Evolutionary conservation across 2,113 vertebrate genomes (phyloP), one percentile per base, ranked within the genome.

Genomic region (Crotophaga sulcirostris): DNA sequence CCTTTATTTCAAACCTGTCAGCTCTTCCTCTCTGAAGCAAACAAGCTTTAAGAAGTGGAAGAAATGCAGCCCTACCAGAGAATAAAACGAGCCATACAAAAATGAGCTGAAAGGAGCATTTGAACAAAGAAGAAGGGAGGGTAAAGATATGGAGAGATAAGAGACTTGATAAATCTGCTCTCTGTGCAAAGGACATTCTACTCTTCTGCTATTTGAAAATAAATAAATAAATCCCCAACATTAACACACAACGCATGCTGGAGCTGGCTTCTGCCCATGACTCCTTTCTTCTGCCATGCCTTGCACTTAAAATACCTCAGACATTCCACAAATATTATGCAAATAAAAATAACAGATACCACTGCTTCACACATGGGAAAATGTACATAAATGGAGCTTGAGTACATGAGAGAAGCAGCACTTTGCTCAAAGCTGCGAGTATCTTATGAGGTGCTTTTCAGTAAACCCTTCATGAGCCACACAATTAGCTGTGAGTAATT

Each of bases 401-500:
- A 79, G 33, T 33, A 49, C 9, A 29, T 25, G 20, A 92, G 33
- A 89, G 73, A 92, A 95, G 79, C 97, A 70, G 94, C 20, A 47
- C 56, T 84, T 89, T 59, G 74, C 79, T 96, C 95, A 95, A 95
- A 96, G 85, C 83, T 91, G 60, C 7, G 7, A n/a, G 34, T 78
- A 84, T 86, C 78, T 97, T 77, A 93, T 8, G 79, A 92, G 84
- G 60, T 52, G 70, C 88, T 97, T 96, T 97, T 96, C 95, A 51
- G 60, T 86, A 97, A 97, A 96, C 95, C 87, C 62, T 93, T 90
- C 58, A 42, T 1, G 18, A 98, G 80, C 79, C 89, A 91, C 72
- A 95, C 86, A 89, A 97, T 20, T n/a, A 95, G 66, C 36, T 36
- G 81, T 63, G 63, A 95, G 90, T 84, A 97, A 97, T 93, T 97